Percentiles rank a stretch among this genome's conserved stretches.
phyloP scores from a whole-genome alignment of 37 sponge, comb jelly and placozoan species.

The Aplysina aerophoba region DNA sequence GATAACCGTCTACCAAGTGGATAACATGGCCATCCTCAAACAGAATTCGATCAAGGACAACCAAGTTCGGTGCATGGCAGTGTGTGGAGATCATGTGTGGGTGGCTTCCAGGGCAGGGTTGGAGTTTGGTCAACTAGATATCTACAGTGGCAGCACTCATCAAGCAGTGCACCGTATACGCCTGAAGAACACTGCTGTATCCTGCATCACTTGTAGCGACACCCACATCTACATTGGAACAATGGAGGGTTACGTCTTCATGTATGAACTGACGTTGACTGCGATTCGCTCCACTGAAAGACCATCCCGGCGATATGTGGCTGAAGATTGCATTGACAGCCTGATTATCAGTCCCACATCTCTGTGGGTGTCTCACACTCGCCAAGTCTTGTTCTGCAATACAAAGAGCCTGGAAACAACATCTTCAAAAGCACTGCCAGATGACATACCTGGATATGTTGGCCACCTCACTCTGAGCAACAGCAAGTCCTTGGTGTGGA shows the following conservation, averaged over 20 bases:
- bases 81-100: conserved; percentile 46
- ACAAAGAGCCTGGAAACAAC: conserved; percentile 1
- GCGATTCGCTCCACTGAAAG: background rate
- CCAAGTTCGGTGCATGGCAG: conserved; percentile 17
- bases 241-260: conserved; percentile 45
- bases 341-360: background rate
- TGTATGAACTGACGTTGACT: background rate
- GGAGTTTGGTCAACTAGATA: conserved; percentile 10
- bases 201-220: conserved; percentile 43
- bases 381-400: conserved; percentile 23
- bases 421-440: background rate
- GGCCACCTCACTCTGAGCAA: conserved; percentile 36
- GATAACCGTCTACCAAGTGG: conserved; percentile 12
- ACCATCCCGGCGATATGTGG: background rate
- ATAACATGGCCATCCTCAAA: conserved; percentile 18
- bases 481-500: background rate
- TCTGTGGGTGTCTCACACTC: conserved; percentile 39
- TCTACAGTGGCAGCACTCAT: background rate
- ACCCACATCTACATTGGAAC: conserved; percentile 38
- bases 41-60: background rate
- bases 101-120: conserved; percentile 29
- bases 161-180: conserved; percentile 9
- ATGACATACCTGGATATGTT: conserved; percentile 20
- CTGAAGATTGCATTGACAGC: conserved; percentile 35
- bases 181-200: conserved; percentile 31